Evolutionary conservation across 2,888 invertebrate species (phyloP), one percentile per base, ranked within the genome.

Genomic region (Drosophila mimetica): DNA sequence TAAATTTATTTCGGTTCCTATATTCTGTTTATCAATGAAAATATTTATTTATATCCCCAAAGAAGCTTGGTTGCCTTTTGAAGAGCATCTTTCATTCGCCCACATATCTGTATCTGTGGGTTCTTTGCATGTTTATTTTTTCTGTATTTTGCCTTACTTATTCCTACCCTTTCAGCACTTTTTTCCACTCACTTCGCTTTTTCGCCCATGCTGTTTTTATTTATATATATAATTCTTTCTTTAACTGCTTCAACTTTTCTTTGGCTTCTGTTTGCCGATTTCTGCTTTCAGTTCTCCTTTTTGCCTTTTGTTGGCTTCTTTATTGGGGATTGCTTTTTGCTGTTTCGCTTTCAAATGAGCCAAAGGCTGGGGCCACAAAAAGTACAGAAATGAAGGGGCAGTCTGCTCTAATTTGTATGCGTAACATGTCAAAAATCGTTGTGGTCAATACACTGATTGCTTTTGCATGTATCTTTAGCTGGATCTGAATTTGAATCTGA

Each of bases 381-480:
- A 25, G n/a, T n/a, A n/a, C n/a, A 25, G 16, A 30, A 30, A 20
- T n/a, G 36, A 22, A 14, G 34, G 36, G 59, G 47, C 34, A 36
- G n/a, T 42, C 74, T 71, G 74, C 65, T 75, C 88, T 85, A 89
- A 85, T 85, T 85, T 85, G 88, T 89, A 85, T 85, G 85, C 85
- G 88, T 86, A 85, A 75, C 85, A 89, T 85, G 85, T 89, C 88
- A 85, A 89, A 69, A 89, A 85, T 87, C 86, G 81, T 85, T 89
- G 89, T 85, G 85, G 85, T 89, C 85, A 85, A 85, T 85, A 89
- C 85, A 79, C 88, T 87, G 85, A 89, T 85, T 85, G 85, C 86
- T 87, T 89, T 86, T 85, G 64, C 83, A 82, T 89, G 89, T 72
- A 57, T 51, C 42, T 51, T 44, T 53, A 64, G 44, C 36, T 67